Evolutionary conservation across 2,113 vertebrate genomes (phyloP).

Genomic region (Xiphophorus hellerii): DNA sequence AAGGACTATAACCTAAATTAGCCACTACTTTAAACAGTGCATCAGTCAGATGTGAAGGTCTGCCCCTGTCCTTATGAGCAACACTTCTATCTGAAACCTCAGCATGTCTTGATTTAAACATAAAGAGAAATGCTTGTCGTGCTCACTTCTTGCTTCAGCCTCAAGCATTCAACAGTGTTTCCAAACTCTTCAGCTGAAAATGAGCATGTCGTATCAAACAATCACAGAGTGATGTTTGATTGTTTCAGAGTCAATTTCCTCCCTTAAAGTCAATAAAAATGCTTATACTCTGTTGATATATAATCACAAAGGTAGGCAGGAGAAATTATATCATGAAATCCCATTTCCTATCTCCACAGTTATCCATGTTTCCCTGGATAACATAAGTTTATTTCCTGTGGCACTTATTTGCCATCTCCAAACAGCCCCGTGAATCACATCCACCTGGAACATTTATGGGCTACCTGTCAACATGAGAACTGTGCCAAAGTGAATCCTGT

Average conservation of each 20-base stretch:
- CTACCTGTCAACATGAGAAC: slow-evolving; percentile 5
- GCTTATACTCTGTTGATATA: slow-evolving; percentile 42
- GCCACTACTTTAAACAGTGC: too few species aligned
- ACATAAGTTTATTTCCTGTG: background rate
- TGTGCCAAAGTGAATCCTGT: slow-evolving; percentile 2
- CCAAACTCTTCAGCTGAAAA: slow-evolving; percentile 16
- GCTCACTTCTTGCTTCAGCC: background rate
- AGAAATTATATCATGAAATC: background rate
- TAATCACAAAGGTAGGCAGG: slow-evolving; percentile 24
- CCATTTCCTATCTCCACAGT: background rate
- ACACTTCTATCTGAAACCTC: background rate
- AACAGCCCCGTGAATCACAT: slow-evolving; percentile 1
- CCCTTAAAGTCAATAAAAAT: background rate
- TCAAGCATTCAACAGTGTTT: background rate
- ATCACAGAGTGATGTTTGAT: background rate
- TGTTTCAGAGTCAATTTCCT: slow-evolving; percentile 9
- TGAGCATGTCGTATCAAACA: slow-evolving; percentile 14
- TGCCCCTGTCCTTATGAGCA: background rate
- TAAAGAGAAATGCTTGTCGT: background rate
- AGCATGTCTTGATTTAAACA: background rate
- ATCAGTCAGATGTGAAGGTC: background rate
- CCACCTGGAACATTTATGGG: background rate
- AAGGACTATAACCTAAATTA: too few species aligned
- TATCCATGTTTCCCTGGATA: background rate
- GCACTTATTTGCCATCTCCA: background rate